phyloP scores from a whole-genome alignment of 23 tunicate species.

The Styela plicata region DNA sequence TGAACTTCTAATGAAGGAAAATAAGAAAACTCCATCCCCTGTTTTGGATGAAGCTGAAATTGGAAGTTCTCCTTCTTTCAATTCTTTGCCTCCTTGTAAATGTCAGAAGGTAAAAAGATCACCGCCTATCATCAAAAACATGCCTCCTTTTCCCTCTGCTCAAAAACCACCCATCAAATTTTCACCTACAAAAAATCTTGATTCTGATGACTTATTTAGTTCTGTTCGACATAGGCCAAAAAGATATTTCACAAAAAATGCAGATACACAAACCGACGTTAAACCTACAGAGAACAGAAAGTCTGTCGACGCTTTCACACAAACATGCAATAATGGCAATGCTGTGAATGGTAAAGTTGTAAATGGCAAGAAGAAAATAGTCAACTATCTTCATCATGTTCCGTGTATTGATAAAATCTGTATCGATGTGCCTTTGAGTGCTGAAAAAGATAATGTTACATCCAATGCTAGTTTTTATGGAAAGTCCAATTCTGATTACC shows the following conservation, averaged over 20 bases:
- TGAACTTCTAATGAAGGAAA: not conserved
- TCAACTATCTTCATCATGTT: not conserved
- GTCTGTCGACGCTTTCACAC: not conserved
- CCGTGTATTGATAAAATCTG: not conserved
- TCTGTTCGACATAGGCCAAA: not conserved
- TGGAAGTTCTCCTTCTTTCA: not conserved
- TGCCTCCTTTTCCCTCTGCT: not conserved
- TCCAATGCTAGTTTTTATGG: not conserved
- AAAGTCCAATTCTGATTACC: not conserved
- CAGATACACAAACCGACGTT: not conserved
- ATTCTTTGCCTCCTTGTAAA: not conserved
- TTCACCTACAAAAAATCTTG: not conserved
- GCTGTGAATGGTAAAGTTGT: not conserved
- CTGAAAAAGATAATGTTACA: not conserved
- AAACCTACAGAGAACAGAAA: not conserved
- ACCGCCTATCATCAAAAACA: not conserved
- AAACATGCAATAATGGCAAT: not conserved
- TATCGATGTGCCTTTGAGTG: not conserved
- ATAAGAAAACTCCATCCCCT: not conserved
- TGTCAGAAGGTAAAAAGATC: not conserved
- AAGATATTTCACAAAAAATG: not conserved
- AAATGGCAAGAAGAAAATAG: not conserved
- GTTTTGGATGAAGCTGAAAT: not conserved
- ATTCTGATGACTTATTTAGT: not conserved
- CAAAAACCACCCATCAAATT: not conserved